Evolutionary conservation across 1,140 invertebrate species (phyloP).

Genomic region (Lineus longissimus): DNA sequence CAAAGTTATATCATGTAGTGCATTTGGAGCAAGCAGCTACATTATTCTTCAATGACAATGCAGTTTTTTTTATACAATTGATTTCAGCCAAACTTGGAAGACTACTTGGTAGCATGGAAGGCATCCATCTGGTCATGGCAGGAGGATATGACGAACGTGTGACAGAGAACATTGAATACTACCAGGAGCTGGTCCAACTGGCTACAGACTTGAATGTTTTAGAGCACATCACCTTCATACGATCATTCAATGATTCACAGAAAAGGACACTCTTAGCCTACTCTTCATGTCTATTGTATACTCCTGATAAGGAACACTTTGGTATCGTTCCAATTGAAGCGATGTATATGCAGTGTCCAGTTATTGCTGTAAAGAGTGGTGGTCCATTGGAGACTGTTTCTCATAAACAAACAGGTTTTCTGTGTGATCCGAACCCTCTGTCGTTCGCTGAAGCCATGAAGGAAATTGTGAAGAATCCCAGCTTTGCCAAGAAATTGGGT

Average conservation of each 20-base stretch:
- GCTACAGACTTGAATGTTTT: constrained; percentile 65
- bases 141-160: constrained; percentile 94
- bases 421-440: constrained; percentile 66
- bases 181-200: constrained; percentile 69
- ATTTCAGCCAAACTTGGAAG: constrained; percentile 38
- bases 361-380: constrained; percentile 91
- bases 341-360: constrained; percentile 89
- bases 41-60: neutral
- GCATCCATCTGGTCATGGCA: constrained; percentile 82
- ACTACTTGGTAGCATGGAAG: constrained; percentile 56
- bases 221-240: constrained; percentile 76
- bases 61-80: neutral
- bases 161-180: constrained; percentile 85
- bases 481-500: constrained; percentile 65
- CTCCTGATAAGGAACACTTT: constrained; percentile 96
- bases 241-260: constrained; percentile 78
- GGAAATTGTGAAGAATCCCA: constrained; percentile 60
- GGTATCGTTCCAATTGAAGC: constrained; percentile 99
- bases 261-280: constrained; percentile 76
- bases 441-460: constrained; percentile 78
- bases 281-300: constrained; percentile 83
- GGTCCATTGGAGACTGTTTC: constrained; percentile 92
- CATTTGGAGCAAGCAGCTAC: too few relatives aligned
- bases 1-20: too few relatives aligned
- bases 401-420: constrained; percentile 82